Percentiles rank a stretch among this genome's conserved stretches.
These are phyloP conservation scores for Clivina fossor DNA, from an alignment of 2,888 invertebrate species.

Conservation along the genomic window DNA sequence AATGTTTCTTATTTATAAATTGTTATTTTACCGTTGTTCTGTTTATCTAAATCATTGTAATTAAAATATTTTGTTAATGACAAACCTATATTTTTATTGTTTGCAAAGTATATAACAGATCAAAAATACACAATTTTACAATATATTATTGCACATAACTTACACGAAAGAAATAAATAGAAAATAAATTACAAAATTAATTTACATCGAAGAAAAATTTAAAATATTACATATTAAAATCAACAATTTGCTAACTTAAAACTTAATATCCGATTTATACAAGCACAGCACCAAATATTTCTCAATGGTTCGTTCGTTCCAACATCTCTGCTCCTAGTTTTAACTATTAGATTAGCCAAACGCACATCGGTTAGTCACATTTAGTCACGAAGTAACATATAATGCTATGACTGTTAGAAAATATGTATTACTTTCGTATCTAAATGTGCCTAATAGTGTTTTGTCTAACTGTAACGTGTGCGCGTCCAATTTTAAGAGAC, in stretches of 20 bases:
- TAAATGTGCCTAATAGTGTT: no score
- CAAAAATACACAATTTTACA: constrained; percentile 17
- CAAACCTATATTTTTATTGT: constrained; percentile 22
- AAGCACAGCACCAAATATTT: constrained; percentile 15
- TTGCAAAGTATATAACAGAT: constrained; percentile 23
- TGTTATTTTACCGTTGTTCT: neutral
- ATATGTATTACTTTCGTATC: no score
- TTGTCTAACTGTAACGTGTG: no score
- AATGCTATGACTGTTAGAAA: no score
- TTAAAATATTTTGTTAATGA: no score
- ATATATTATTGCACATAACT: constrained; percentile 24
- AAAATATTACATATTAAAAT: constrained; percentile 3
- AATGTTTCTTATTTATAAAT: neutral
- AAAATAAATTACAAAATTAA: constrained; percentile 9
- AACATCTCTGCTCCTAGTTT: no score
- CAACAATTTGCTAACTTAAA: no score
- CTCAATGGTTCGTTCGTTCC: no score
- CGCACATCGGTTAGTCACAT: no score
- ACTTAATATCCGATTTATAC: neutral
- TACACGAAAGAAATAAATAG: constrained; percentile 10
- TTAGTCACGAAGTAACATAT: no score
- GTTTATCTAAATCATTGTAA: neutral
- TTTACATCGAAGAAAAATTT: constrained; percentile 2
- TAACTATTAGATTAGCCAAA: no score
- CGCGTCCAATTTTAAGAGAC: no score